Evolutionary conservation across 2,888 invertebrate genomes (phyloP), one percentile per base, ranked within the genome.

Genomic region (Salpingus planirostris): DNA sequence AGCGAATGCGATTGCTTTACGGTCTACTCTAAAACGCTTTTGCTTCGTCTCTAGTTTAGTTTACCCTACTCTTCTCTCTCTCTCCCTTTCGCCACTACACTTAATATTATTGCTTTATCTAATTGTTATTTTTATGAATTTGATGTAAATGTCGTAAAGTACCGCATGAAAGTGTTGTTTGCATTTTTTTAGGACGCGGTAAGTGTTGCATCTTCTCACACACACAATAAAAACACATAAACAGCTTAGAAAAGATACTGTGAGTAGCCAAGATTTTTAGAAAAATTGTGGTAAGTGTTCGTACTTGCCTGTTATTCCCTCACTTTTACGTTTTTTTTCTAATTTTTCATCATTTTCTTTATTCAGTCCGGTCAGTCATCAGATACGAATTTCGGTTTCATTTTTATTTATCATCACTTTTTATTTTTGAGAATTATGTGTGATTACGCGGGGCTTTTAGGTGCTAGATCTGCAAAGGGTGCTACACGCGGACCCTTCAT

Each of bases 391-490:
- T 8, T 21, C 29, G 13, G 24, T 24, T 32, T 29, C 6, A 18
- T 27, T 14, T 10, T 21, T 14, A 21, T 24, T 35, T 21, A 28
- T 36, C 12, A 15, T 23, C 5, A 18, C 18, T 18, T 13, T 24
- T 23, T 12, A 2, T 14, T 7, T 18, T n/a, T n/a, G n/a, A n/a
- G n/a, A n/a, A n/a, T 49, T 49, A 49, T 54, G 54, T 54, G 57
- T 59, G 55, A 56, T 44, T 50, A 28, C 59, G 51, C 57, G n/a
- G n/a, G 50, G 59, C 60, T 63, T 68, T 63, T 72, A 83, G 83
- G 83, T 83, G 70, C 74, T 81, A 75, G 82, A 83, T 70, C 73
- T 83, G 65, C 78, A 80, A 69, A 76, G 81, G 66, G 81, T 80
- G 61, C 78, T 83, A 67, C 83, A 83, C 69, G 83, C 82, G 50